Evolutionary conservation across 1,140 invertebrate genomes (phyloP), one percentile per base, ranked within the genome.

Genomic region (Coelopa frigida): DNA sequence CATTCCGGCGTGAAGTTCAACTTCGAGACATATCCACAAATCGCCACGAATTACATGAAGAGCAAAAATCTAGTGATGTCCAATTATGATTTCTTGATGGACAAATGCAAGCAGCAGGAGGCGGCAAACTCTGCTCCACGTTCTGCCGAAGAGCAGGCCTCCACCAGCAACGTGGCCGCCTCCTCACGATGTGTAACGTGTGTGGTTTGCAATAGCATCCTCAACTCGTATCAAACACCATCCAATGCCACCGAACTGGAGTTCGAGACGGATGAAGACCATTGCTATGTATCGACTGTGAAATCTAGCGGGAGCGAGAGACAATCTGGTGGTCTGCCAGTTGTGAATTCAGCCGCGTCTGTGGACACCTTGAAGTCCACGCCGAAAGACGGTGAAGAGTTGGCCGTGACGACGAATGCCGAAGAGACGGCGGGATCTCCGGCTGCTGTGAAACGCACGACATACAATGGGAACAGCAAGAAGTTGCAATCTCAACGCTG

Each of bases 1-100:
- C 78, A 81, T 73, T 78, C 78, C 57, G 78, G 78, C 55, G 79
- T 80, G 57, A 81, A 82, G 68, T 82, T 82, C 54, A 80, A 81
- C 60, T 79, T 82, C 52, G 78, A 81, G 64, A 79, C 81, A 61
- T 80, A 81, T 64, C 79, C 79, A 26, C 78, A 81, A 58, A 81
- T 81, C 56, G 77, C 79, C 45, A 79, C 76, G 54, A 82, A 81
- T 67, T 82, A 82, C 55, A 81, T 82, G 79, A 80, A 80, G 60
- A 81, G 78, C 61, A 82, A 82, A 66, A 82, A 82, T 57, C 71
- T 82, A 52, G 73, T 80, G 59, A 74, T 81, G 56, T 69, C 78
- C 52, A 76, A 80, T 59, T 75, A 79, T 46, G 75, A 78, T 52
- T 73, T 80, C 48, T 72, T 78, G 10, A 63, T 67, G 60, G 78